These are phyloP conservation scores for Hirtodrosophila alboralis DNA, from an alignment of 2,888 invertebrate genomes.

Conservation along the genomic window DNA sequence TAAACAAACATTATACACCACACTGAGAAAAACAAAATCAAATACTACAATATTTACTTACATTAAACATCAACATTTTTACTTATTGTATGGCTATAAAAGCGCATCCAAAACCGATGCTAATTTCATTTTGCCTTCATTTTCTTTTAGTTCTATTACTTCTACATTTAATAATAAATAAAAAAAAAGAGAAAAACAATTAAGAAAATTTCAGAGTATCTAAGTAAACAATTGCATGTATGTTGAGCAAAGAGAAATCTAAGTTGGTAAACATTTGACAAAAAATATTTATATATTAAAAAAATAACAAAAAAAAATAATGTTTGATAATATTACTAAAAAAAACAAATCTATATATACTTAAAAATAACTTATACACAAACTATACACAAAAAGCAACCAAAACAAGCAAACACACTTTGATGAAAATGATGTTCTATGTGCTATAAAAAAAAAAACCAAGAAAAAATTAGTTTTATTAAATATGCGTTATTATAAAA, in stretches of 20 bases:
- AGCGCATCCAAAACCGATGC: slow-evolving; percentile 24
- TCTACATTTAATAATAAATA: slow-evolving; percentile 4
- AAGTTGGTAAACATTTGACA: slow-evolving; percentile 32
- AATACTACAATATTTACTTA: background rate
- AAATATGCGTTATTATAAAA: slow-evolving; percentile 55
- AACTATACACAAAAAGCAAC: slow-evolving; percentile 49
- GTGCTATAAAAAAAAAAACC: slow-evolving; percentile 40
- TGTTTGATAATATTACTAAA: slow-evolving; percentile 36
- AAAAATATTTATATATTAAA: too few species aligned
- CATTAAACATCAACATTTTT: slow-evolving; percentile 17
- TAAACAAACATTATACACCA: slow-evolving; percentile 15
- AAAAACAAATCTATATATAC: slow-evolving; percentile 35
- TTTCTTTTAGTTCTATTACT: slow-evolving; percentile 28
- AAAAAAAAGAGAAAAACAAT: slow-evolving; percentile 18
- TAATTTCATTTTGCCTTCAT: slow-evolving; percentile 43
- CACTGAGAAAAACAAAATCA: slow-evolving; percentile 29
- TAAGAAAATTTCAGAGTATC: slow-evolving; percentile 30
- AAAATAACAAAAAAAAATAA: slow-evolving; percentile 21
- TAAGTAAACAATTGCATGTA: slow-evolving; percentile 51
- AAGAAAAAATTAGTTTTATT: slow-evolving; percentile 54
- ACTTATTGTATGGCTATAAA: slow-evolving; percentile 36
- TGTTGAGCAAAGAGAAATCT: slow-evolving; percentile 39
- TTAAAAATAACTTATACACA: slow-evolving; percentile 52
- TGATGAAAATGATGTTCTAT: slow-evolving; percentile 57
- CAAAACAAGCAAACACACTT: slow-evolving; percentile 49